phyloP scores from a whole-genome alignment of 2,113 vertebrate genomes.

The Cyprinus carpio region DNA sequence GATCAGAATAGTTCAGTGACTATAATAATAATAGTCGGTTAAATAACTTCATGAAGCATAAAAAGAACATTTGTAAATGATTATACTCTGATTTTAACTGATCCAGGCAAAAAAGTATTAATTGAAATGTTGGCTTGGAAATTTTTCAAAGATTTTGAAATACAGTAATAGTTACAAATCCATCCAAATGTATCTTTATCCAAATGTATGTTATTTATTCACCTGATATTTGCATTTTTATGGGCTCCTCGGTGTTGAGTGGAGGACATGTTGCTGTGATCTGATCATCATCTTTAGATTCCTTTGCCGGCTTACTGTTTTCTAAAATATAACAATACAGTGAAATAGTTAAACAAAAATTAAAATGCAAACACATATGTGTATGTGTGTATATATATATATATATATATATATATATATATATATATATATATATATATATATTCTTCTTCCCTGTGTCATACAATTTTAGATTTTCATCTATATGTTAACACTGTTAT shows the following conservation, averaged over 20 bases:
- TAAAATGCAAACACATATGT: neutral
- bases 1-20: neutral
- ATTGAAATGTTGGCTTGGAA: neutral
- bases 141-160: neutral
- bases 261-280: neutral
- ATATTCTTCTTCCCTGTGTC: no score
- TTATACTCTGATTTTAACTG: neutral
- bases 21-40: neutral
- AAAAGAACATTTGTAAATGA: neutral
- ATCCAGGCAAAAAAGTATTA: neutral
- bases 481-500: neutral
- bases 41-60: neutral
- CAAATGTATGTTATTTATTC: neutral
- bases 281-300: fast-evolving
- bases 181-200: neutral
- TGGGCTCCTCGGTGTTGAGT: neutral
- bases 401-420: no score
- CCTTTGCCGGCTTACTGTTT: neutral
- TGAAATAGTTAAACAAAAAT: no score
- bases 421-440: no score
- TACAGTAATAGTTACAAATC: neutral
- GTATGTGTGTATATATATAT: no score
- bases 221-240: neutral
- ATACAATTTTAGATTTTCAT: neutral
- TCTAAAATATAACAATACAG: neutral